A percentile compares a stretch with the other conserved stretches of the same genome.
phyloP scores from a whole-genome alignment of 2,113 vertebrate genomes.

The Heptranchias perlo region DNA sequence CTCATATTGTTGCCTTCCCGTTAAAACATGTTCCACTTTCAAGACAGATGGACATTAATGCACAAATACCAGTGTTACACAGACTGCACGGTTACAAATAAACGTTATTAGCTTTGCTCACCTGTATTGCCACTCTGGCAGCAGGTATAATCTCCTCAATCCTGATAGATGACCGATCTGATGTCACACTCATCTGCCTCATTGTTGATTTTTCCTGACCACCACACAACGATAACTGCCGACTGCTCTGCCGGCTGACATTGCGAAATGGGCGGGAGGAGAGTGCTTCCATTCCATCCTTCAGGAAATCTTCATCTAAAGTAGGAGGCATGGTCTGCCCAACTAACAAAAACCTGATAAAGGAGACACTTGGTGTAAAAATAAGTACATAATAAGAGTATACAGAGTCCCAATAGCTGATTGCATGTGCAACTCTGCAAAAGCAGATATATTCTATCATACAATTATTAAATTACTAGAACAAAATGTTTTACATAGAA shows the following conservation, averaged over 20 bases:
- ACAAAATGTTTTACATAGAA: too few relatives aligned
- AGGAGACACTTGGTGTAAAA: not conserved
- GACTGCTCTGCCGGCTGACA: conserved; percentile 68
- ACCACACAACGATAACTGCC: conserved; percentile 89
- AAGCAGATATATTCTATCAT: not conserved
- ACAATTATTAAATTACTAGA: not conserved
- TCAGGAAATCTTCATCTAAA: conserved; percentile 81
- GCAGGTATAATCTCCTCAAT: conserved; percentile 97
- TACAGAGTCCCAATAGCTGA: not conserved
- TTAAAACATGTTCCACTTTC: not conserved
- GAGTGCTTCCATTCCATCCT: conserved; percentile 81
- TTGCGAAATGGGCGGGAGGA: conserved; percentile 95
- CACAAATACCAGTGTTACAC: not conserved
- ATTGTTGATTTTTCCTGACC: conserved; percentile 93
- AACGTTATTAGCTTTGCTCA: conserved; percentile 47
- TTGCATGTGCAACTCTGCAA: not conserved
- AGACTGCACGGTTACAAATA: not conserved
- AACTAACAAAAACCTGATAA: conserved; percentile 83
- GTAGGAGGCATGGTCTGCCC: conserved; percentile 86
- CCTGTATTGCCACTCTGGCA: conserved; percentile 92
- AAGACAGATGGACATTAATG: not conserved
- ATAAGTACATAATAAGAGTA: not conserved
- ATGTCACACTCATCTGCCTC: conserved; percentile 82
- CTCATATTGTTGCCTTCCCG: not conserved
- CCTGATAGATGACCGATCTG: conserved; percentile 91